Percentiles rank a stretch among this genome's conserved stretches.
phyloP scores from a whole-genome alignment of 2,888 invertebrate species.

The Leucophenga montana region DNA sequence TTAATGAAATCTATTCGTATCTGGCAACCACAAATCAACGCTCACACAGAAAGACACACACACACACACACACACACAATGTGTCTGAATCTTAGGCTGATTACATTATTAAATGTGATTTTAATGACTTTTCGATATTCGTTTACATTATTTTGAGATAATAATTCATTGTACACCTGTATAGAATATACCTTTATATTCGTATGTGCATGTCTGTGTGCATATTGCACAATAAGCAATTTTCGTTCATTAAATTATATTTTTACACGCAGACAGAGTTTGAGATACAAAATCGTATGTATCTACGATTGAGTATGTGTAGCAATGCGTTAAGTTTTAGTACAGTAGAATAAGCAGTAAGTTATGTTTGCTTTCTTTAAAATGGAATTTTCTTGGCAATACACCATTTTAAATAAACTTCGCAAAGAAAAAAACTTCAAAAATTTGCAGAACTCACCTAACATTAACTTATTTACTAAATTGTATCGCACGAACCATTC shows the following conservation, averaged over 20 bases:
- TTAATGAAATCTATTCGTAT: background rate
- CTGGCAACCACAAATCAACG: background rate
- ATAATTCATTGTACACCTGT: slow-evolving; percentile 7
- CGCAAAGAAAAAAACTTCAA: too few relatives aligned
- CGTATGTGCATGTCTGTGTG: background rate
- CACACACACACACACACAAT: slow-evolving; percentile 13
- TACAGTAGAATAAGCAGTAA: too few relatives aligned
- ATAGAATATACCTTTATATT: too few relatives aligned
- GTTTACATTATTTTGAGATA: slow-evolving; percentile 27
- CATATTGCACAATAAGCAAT: slow-evolving; percentile 9
- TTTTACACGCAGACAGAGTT: background rate
- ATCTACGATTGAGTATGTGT: background rate
- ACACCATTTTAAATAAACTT: too few relatives aligned
- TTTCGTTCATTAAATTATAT: slow-evolving; percentile 9
- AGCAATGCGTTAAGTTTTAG: too few relatives aligned
- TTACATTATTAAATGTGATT: slow-evolving; percentile 58
- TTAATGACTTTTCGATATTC: slow-evolving; percentile 54
- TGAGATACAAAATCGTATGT: background rate
- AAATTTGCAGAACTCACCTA: too few relatives aligned
- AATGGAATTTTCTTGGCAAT: too few relatives aligned
- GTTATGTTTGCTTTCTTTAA: too few relatives aligned
- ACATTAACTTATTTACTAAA: too few relatives aligned
- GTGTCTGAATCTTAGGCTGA: slow-evolving; percentile 10
- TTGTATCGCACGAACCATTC: too few relatives aligned
- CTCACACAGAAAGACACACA: slow-evolving; percentile 15